Evolutionary conservation across 2,888 invertebrate genomes (phyloP), one percentile per base, ranked within the genome.

Genomic region (Plutella xylostella): DNA sequence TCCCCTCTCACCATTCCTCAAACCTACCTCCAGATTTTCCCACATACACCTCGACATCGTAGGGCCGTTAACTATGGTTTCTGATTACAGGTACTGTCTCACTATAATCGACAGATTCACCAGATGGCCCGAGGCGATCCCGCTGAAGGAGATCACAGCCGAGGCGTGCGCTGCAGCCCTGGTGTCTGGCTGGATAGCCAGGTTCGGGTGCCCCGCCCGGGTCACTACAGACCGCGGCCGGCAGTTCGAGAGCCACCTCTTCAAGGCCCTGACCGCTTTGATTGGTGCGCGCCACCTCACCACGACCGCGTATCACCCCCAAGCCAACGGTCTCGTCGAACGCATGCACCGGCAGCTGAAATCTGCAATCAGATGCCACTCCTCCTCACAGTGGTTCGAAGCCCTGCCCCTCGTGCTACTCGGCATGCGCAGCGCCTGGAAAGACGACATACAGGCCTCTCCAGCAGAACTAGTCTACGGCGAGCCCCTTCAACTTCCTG

Each of bases 341-440:
- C 35, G 55, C 11, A 30, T 52, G 12, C 52, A 57, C 40, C 50
- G 54, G 0, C 51, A 52, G 14, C 40, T 55, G 6, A 55, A 56
- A 45, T 42, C 54, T 1, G 52, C 55, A 1, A 50, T 58, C 14
- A 51, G 44, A 17, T 57, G 53, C 43, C 55, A 55, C 44, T 39
- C 44, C 7, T 45, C 37, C 14, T 31, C 42, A 4, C 42, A 42
- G 5, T 60, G 58, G 57, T 49, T 49, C 1, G 54, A 53, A 34
- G 33, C 43, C 1, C 50, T 60, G 2, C 56, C 62, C 1, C 42
- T 49, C 1, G 53, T 60, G 12, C 48, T 60, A 1, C 46, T 60
- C 4, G 60, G 57, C 5, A 53, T 61, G 1, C 46, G 58, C 31
- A 42, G 51, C n/a, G 55, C 58, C 1, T 57, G 52, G 50, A 50